Conservation (phyloP, 2,113 vertebrate species). For the Artemisiospiza belli region DNA sequence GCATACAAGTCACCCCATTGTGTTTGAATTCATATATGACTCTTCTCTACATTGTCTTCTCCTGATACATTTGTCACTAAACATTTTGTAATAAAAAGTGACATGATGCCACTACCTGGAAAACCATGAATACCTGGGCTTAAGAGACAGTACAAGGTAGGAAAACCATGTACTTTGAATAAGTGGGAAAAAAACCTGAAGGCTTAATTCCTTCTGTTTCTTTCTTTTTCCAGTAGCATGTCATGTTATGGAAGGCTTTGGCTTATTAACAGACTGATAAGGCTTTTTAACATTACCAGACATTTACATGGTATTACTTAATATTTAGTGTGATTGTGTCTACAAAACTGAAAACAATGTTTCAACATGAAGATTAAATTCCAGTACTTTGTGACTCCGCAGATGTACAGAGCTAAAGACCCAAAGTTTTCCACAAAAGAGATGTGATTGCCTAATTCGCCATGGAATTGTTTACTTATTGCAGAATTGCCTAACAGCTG, state of each 20-base stretch:
- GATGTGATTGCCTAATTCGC: conserved; percentile 35
- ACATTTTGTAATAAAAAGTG: not conserved
- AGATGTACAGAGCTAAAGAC: not conserved
- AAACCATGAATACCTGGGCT: not conserved
- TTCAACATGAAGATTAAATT: not conserved
- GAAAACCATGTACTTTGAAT: not conserved
- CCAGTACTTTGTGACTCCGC: not conserved
- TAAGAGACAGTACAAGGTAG: not conserved
- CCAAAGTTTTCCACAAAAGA: conserved; percentile 18
- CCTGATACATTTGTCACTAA: not conserved
- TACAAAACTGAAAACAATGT: not conserved
- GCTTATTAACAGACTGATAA: not conserved
- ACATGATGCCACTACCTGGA: not conserved
- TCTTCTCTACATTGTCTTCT: not conserved
- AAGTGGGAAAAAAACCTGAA: not conserved
- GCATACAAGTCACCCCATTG: not conserved
- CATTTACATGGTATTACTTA: not conserved
- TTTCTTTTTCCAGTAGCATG: not conserved
- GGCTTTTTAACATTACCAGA: not conserved
- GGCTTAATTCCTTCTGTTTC: not conserved
- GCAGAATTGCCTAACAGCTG: not conserved
- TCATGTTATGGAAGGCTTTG: not conserved
- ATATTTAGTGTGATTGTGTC: not conserved
- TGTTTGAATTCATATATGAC: not conserved
- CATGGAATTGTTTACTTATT: conserved; percentile 47